Conservation (phyloP, 2,888 invertebrate genomes). For the Adelphocoris suturalis region DNA sequence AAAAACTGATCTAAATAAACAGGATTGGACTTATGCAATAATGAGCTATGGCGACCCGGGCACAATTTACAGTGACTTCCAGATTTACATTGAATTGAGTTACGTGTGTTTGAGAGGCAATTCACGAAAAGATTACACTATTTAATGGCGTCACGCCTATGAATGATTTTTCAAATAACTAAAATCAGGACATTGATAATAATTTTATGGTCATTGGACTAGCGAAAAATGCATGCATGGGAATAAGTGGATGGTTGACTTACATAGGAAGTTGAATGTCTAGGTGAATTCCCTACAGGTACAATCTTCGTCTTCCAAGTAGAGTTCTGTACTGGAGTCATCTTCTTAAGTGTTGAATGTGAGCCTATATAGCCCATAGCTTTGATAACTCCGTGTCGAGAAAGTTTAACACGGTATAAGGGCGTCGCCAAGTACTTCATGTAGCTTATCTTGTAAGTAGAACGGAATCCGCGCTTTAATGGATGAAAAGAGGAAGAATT, state of each 20-base stretch:
- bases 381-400: neutral
- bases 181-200: neutral
- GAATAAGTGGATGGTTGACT: slow-evolving; percentile 6
- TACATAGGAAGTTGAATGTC: neutral
- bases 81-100: neutral
- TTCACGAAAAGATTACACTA: neutral
- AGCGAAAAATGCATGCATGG: slow-evolving; percentile 12
- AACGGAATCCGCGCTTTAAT: neutral
- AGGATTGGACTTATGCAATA: neutral
- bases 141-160: neutral
- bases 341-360: neutral
- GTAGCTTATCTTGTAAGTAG: neutral
- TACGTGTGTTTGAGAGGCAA: neutral
- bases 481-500: neutral
- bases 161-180: neutral
- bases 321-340: neutral
- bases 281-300: neutral
- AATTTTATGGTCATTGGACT: neutral
- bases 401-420: neutral
- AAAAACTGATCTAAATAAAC: neutral
- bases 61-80: neutral
- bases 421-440: neutral
- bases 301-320: neutral
- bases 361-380: neutral
- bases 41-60: neutral